A percentile compares a stretch with the other conserved stretches of the same genome.
Evolutionary conservation across 2,797 vertebrate species (phyloP).

Genomic region (Morus bassanus): DNA sequence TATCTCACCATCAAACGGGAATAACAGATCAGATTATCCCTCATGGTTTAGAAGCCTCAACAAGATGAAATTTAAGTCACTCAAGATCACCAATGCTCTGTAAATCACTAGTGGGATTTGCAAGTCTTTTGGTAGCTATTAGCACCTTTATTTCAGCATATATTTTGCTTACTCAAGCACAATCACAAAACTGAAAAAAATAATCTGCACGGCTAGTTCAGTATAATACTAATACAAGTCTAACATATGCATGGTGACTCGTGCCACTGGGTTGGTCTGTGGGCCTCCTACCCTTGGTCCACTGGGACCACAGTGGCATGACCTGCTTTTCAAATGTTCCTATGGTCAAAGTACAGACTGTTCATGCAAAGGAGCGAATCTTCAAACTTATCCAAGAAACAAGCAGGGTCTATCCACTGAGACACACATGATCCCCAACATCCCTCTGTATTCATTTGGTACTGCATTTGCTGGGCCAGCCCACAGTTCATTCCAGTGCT

Average conservation of each 20-base stretch:
- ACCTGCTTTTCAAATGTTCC: neutral
- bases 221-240: neutral
- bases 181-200: neutral
- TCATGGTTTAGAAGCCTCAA: neutral
- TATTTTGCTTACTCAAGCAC: neutral
- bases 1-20: neutral
- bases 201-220: neutral
- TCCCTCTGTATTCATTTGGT: neutral
- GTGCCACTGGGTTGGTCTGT: neutral
- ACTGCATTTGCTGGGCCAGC: accelerated
- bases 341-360: no score
- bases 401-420: neutral
- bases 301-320: neutral
- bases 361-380: neutral
- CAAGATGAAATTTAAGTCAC: neutral
- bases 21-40: neutral
- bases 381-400: neutral
- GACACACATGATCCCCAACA: neutral
- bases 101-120: neutral
- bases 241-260: accelerated
- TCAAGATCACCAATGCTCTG: neutral
- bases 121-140: neutral
- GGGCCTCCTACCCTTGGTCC: neutral
- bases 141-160: neutral
- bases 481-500: neutral